Base-by-base conservation (phyloP, 1,140 invertebrate species). In the Panagrolaimus sp. region DNA sequence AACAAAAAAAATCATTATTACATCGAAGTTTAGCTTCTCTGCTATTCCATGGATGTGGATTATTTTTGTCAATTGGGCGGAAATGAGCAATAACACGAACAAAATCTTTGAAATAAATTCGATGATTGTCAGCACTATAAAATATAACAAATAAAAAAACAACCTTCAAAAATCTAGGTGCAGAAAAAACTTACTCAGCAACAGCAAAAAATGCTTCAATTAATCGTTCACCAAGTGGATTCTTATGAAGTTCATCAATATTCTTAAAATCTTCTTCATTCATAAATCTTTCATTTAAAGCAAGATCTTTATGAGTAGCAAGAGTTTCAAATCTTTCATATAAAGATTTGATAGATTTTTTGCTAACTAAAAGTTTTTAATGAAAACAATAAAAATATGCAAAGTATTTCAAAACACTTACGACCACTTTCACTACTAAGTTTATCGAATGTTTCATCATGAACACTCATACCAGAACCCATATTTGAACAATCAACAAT, bases 71-170 rank as follows among this genome's bases (percentile, higher is more conserved):
- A 45, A 96, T 90, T 8, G 94, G 94, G 63, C 95, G 88, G 84
- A 99, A 99, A 77, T 92, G 90, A 3, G 95, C 90, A 57, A 99
- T 84, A 1, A 96, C 93, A 83, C 91, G 89, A 89, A 98, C 95
- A 82, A 99, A 99, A 83, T 98, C 93, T 25, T 91, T 85, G 84
- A 99, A 99, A 85, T 98, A 98, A 0, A 99, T 92, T 7, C 76
- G 73, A 63, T 71, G 69, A 27, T 72, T 74, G 80, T 78, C 84
- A 78, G 70, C 77, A 64, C 77, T 79, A 46, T 63, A 76, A 65
- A 23, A 51, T 72, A 27, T 16, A 61, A n/a, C 11, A 38, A 65
- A 13, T 44, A 14, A 9, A n/a, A 13, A n/a, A 16, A 27, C 42
- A 14, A 62, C 14, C 23, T 25, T 62, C 2, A 38, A 38, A 38